A percentile compares a stretch with the other conserved stretches of the same genome.
Conservation (phyloP, 1,140 invertebrate genomes). For the Lepidurus packardi region DNA sequence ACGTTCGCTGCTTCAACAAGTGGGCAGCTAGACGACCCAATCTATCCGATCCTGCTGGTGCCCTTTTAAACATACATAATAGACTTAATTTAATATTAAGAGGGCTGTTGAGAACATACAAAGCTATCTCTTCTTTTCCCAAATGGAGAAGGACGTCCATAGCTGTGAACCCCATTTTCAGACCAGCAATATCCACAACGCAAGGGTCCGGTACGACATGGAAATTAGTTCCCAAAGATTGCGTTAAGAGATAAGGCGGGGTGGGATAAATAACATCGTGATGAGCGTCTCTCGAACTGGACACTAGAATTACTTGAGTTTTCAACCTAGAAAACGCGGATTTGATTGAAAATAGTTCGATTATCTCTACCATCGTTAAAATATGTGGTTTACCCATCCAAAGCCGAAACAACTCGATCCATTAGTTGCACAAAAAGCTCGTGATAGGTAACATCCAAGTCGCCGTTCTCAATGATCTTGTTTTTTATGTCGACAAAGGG, state of each 20-base stretch:
- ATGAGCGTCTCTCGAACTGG: conserved; percentile 69
- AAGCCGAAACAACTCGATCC: conserved; percentile 50
- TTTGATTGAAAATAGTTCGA: conserved; percentile 27
- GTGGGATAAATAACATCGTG: conserved; percentile 74
- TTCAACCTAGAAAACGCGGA: conserved; percentile 51
- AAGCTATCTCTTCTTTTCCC: conserved; percentile 65
- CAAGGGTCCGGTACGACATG: conserved; percentile 66
- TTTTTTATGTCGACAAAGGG: conserved; percentile 68
- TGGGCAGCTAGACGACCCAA: conserved; percentile 65
- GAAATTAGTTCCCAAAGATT: conserved; percentile 31
- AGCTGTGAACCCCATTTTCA: conserved; percentile 70
- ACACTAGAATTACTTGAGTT: conserved; percentile 65
- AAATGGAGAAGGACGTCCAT: conserved; percentile 76
- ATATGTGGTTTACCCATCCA: not conserved
- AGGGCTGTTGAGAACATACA: conserved; percentile 51
- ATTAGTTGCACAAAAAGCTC: conserved; percentile 64
- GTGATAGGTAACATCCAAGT: conserved; percentile 57
- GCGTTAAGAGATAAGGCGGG: conserved; percentile 52
- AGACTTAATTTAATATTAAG: not conserved
- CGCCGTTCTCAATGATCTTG: conserved; percentile 52
- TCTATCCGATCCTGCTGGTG: conserved; percentile 50
- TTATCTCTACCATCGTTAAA: not conserved
- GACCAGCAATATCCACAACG: conserved; percentile 65
- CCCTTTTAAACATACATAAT: conserved; percentile 16
- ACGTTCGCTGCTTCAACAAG: conserved; percentile 67